Evolutionary conservation across 2,113 vertebrate genomes (phyloP), one percentile per base, ranked within the genome.

Genomic region (Macrotis lagotis): DNA sequence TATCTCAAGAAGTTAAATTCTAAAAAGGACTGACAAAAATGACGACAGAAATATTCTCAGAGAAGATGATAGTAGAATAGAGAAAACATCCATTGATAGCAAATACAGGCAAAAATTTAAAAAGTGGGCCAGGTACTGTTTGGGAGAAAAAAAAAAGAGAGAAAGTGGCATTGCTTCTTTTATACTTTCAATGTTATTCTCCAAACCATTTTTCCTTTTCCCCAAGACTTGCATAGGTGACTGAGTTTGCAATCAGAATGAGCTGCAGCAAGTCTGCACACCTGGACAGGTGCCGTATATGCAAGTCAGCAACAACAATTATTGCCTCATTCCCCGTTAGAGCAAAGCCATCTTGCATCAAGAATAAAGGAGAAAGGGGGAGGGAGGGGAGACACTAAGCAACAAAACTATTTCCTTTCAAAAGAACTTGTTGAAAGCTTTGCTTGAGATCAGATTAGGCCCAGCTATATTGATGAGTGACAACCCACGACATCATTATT

Each of bases 381-480:
- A 48, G 59, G 89, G 92, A 92, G 90, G 93, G 48, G 51, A 93
- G n/a, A 95, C 83, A 44, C 49, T 91, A 48, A 93, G 51, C 83
- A 94, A 95, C 19, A 55, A 97, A 97, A 96, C 50, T 22, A 49
- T 92, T 97, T 95, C 44, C 4, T 59, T 74, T 96, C 66, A 49
- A 90, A 95, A 96, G 93, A 94, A 95, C 7, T 92, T 95, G 94
- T 83, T 95, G 90, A 96, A 97, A 97, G 89, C 50, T 94, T 94
- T 97, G 47, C 96, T 97, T 50, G 24, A 0, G 92, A 93, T 83
- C 51, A 96, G 92, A 94, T 96, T 94, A 95, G 88, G 90, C 89
- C 90, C 92, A 92, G 89, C 92, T 51, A 90, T 0, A 22, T 92
- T 95, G 66, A n/a, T 0, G 0, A 96, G 47, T 49, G 53, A 94